Evolutionary conservation across 2,888 invertebrate species (phyloP).

Genomic region (Cactoblastis cactorum): DNA sequence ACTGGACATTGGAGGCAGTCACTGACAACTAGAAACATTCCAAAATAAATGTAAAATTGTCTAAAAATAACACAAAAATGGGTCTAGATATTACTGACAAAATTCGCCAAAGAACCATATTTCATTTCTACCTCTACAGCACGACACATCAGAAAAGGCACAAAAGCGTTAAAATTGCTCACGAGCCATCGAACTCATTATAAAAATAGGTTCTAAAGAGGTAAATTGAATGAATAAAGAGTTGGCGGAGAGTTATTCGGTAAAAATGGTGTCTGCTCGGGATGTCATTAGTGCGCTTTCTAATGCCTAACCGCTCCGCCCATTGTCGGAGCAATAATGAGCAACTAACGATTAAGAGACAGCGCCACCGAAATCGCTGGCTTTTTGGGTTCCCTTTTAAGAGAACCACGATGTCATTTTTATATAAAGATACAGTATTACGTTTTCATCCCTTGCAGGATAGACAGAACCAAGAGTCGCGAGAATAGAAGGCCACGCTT

Average conservation of each 20-base stretch:
- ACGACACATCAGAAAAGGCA: neutral
- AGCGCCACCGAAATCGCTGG: constrained; percentile 42
- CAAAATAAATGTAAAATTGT: too few species aligned
- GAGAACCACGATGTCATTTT: neutral
- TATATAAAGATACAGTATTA: too few species aligned
- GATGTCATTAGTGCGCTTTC: constrained; percentile 76
- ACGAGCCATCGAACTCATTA: constrained; percentile 19
- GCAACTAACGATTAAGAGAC: constrained; percentile 67
- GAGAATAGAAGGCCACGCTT: too few species aligned
- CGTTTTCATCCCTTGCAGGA: too few species aligned
- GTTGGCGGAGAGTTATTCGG: constrained; percentile 59
- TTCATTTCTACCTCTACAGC: neutral
- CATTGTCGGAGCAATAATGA: constrained; percentile 71
- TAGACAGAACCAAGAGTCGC: too few species aligned
- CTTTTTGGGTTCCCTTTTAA: constrained; percentile 19
- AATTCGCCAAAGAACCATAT: neutral
- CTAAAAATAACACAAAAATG: too few species aligned
- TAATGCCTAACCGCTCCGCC: constrained; percentile 74
- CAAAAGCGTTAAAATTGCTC: neutral
- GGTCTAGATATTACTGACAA: too few species aligned
- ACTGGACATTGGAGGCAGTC: too few species aligned
- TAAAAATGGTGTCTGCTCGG: constrained; percentile 57
- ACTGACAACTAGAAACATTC: too few species aligned
- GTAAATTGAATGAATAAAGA: constrained; percentile 35
- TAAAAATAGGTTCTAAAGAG: constrained; percentile 23